phyloP scores from a whole-genome alignment of 1,140 invertebrate species.

The Caenorhabditis brenneri region DNA sequence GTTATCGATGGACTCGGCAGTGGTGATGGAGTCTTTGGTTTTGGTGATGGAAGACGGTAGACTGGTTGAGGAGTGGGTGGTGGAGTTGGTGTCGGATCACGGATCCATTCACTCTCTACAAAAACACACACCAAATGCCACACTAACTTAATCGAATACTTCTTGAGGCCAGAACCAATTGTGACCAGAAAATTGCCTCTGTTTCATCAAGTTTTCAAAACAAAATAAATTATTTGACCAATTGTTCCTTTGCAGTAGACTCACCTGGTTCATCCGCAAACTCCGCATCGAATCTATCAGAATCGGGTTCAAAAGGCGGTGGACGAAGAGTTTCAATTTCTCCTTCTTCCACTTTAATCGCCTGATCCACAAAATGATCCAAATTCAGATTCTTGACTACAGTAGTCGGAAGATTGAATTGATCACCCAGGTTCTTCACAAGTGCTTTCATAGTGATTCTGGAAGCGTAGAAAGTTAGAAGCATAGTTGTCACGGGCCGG shows the following conservation, averaged over 20 bases:
- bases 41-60: slow-evolving; percentile 14
- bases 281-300: too few relatives aligned
- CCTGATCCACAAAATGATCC: slow-evolving; percentile 67
- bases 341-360: slow-evolving; percentile 68
- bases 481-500: too few relatives aligned
- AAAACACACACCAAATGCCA: too few relatives aligned
- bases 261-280: not conserved
- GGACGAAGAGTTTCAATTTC: slow-evolving; percentile 47
- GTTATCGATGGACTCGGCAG: not conserved
- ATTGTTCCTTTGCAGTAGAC: too few relatives aligned
- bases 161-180: too few relatives aligned
- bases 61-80: slow-evolving; percentile 43
- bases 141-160: too few relatives aligned
- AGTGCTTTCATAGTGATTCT: slow-evolving; percentile 70
- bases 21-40: not conserved
- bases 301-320: too few relatives aligned
- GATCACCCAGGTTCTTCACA: slow-evolving; percentile 69
- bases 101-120: too few relatives aligned
- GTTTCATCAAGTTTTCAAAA: too few relatives aligned
- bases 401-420: slow-evolving; percentile 64
- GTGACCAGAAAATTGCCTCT: too few relatives aligned
- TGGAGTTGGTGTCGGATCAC: too few relatives aligned
- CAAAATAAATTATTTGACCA: too few relatives aligned
- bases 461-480: not conserved
- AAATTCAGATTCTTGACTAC: slow-evolving; percentile 58